phyloP scores from a whole-genome alignment of 2,797 vertebrate species.

The Kryptolebias ocellatus region DNA sequence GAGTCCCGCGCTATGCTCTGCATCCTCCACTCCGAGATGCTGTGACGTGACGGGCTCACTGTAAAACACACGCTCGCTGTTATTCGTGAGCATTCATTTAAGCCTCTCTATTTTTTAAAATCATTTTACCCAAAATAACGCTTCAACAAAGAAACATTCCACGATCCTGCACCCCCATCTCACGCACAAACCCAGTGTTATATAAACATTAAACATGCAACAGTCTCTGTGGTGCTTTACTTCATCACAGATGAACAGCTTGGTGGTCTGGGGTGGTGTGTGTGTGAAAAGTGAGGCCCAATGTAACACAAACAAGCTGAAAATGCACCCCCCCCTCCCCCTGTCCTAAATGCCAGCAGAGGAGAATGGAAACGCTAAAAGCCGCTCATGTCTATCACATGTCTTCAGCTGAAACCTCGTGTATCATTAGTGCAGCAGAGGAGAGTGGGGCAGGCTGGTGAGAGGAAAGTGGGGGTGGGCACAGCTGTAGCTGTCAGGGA shows the following conservation, averaged over 20 bases:
- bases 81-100: conserved; percentile 64
- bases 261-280: conserved; percentile 47
- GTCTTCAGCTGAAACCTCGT: conserved; percentile 27
- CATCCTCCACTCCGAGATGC: conserved; percentile 96
- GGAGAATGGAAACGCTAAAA: conserved; percentile 42
- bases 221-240: conserved; percentile 60
- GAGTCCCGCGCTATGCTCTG: conserved; percentile 97
- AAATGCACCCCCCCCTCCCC: background rate
- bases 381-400: conserved; percentile 31
- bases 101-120: conserved; percentile 36
- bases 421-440: conserved; percentile 51
- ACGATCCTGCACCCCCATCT: conserved; percentile 35
- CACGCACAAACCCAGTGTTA: conserved; percentile 60
- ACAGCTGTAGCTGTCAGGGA: conserved; percentile 75
- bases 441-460: conserved; percentile 14
- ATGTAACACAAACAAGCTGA: conserved; percentile 21
- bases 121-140: conserved; percentile 4
- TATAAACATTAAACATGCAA: conserved; percentile 77
- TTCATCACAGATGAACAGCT: conserved; percentile 68
- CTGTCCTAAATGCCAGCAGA: conserved; percentile 29
- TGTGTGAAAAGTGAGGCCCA: conserved; percentile 48
- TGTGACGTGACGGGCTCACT: conserved; percentile 94
- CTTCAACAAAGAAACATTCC: conserved; percentile 57
- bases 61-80: conserved; percentile 50
- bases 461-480: conserved; percentile 24